These are phyloP conservation scores for Caracal caracal DNA, from an alignment of 2,113 vertebrate genomes.

Conservation along the genomic window DNA sequence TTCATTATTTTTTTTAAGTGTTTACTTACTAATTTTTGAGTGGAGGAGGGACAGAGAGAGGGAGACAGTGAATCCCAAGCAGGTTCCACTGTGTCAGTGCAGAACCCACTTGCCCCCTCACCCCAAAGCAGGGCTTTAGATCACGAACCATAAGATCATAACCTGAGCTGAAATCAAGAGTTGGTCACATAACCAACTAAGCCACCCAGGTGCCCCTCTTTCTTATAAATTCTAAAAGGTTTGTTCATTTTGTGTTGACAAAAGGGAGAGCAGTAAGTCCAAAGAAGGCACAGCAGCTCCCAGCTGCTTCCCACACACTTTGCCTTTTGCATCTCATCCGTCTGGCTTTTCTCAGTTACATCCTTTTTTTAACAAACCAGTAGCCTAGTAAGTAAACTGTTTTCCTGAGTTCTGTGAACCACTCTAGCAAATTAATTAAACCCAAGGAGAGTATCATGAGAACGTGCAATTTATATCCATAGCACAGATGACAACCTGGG, in stretches of 20 bases:
- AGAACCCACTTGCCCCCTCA: too few relatives aligned
- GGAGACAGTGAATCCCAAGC: too few relatives aligned
- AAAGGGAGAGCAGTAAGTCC: not conserved
- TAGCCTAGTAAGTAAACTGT: not conserved
- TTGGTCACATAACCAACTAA: too few relatives aligned
- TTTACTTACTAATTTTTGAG: too few relatives aligned
- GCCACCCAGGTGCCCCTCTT: not conserved
- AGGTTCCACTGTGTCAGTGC: too few relatives aligned
- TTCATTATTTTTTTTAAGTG: not conserved
- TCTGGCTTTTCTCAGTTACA: not conserved
- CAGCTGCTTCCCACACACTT: not conserved
- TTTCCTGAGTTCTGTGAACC: not conserved
- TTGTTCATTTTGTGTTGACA: not conserved
- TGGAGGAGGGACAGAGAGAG: too few relatives aligned
- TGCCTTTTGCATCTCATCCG: not conserved
- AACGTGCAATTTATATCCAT: not conserved
- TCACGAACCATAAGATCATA: too few relatives aligned
- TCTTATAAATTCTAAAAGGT: not conserved
- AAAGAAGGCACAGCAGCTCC: not conserved
- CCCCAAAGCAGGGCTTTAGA: too few relatives aligned
- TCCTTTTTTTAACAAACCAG: not conserved
- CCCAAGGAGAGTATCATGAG: not conserved
- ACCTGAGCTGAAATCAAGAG: too few relatives aligned
- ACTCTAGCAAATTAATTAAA: not conserved
- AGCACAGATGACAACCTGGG: not conserved